Base-by-base conservation (phyloP, 2,113 vertebrate species). In the Pontoporia blainvillei region DNA sequence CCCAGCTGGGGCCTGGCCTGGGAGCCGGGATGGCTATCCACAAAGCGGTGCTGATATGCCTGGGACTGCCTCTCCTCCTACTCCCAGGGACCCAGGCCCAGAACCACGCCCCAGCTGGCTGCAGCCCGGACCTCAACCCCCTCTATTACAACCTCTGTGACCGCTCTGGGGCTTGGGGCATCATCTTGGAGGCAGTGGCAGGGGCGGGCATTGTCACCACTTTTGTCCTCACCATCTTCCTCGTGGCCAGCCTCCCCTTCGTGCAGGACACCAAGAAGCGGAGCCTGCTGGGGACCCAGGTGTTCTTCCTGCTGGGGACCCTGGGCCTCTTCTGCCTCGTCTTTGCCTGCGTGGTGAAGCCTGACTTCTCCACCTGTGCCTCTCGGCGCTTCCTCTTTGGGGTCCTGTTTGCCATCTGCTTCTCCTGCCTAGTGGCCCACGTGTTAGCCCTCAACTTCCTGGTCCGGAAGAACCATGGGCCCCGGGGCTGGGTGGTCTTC, bases 371-470 rank as follows among this genome's bases (percentile, higher is more conserved):
- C 94, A 99, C 99, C 7, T 99, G 99, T 18, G 64, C 99, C 29
- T 99, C 99, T 0, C 99, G 99, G 2, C 98, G 99, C 75, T 99
- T 99, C 98, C 99, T 99, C 79, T 99, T 99, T 0, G 99, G 99
- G 0, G 99, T 99, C 62, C 98, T 99, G 69, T 99, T 99, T 0
- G 98, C 96, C 12, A 98, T 99, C 94, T 99, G 99, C 98, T 99
- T 99, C 96, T 98, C 99, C 61, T 99, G 99, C 97, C 98, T 99
- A 93, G 97, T 99, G 95, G 99, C 99, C 1, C 99, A 99, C 36
- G 95, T 98, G 0, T 95, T 99, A 59, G 98, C 98, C 90, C 98
- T 99, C 83, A 99, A 99, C 98, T 93, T 99, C 95, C 98, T 99
- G 31, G 98, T 91, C 0, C 97, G 99, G 29, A 97, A 75, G 82